Evolutionary conservation across 2,888 invertebrate species (phyloP), one percentile per base, ranked within the genome.

Genomic region (Willowsia nigromaculata): DNA sequence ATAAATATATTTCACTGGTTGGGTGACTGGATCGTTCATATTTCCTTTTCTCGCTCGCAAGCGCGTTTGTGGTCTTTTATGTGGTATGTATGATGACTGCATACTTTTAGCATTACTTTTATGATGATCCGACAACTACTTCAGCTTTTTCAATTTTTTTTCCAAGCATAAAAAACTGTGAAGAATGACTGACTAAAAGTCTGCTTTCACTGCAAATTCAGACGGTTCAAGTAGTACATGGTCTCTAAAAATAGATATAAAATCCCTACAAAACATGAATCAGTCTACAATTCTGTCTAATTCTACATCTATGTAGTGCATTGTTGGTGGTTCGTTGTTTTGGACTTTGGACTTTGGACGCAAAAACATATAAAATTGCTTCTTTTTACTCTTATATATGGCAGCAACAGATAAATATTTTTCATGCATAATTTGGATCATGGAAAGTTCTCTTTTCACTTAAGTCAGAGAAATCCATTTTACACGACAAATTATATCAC

Each of bases 401-500:
- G 43, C 37, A 71, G 71, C 71, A 68, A 68, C 43, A 71, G 71
- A 71, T 71, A 71, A 33, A 65, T 30, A 33, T 33, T 15, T 22
- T 56, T 56, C 25, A 5, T 15, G 71, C 40, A 22, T 40, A 71
- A 40, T 43, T n/a, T 37, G 71, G 40, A 43, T 22, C 13, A 71
- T 25, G 43, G 18, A 71, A 71, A 71, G 71, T 71, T 71, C 43
- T 18, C 37, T 71, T 71, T 71, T 71, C 37, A 71, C 43, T 71
- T 71, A n/a, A 11, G 9, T 18, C 18, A 65, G 37, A 15, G 9
- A 27, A 62, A 18, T 18, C 13, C 22, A 11, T 59, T 27, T 59
- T 27, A 59, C 62, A 71, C 43, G 71, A 71, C 71, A 71, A 71
- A 71, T 43, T 71, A 43, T 71, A 40, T 37, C 40, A 71, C 71